Conservation (phyloP, 2,113 vertebrate genomes). For the Sander lucioperca region DNA sequence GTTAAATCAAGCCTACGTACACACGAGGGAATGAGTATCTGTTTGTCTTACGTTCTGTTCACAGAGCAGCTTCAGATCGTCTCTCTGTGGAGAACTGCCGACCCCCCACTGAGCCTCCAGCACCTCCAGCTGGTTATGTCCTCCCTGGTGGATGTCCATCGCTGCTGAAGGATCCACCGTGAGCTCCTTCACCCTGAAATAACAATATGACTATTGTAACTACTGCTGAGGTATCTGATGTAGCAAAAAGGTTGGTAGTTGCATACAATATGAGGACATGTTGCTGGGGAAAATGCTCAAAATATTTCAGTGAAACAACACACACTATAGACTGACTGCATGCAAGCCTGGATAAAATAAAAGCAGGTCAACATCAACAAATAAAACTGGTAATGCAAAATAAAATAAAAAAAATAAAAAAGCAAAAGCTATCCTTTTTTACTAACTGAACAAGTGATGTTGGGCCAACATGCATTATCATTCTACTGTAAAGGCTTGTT, state of each 20-base stretch:
- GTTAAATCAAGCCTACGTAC: neutral
- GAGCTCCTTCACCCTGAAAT: conserved; percentile 91
- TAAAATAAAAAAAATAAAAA: neutral
- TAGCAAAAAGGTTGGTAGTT: neutral
- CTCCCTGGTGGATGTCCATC: conserved; percentile 87
- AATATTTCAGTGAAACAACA: neutral
- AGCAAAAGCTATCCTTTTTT: neutral
- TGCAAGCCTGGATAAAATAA: conserved; percentile 17
- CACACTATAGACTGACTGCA: neutral
- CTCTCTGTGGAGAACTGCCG: conserved; percentile 96
- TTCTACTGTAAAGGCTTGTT: neutral
- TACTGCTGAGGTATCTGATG: neutral
- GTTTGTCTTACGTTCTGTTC: conserved; percentile 94
- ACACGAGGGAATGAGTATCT: neutral
- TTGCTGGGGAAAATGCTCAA: neutral
- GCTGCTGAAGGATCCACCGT: conserved; percentile 82
- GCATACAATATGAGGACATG: neutral
- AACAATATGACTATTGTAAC: neutral
- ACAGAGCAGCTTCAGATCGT: conserved; percentile 98
- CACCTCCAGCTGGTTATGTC: conserved; percentile 93
- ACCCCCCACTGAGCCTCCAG: conserved; percentile 97
- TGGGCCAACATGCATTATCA: neutral
- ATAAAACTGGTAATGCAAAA: neutral
- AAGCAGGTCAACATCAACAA: neutral
- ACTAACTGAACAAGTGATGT: neutral